Conservation (phyloP, 1,140 invertebrate species). For the Neotoxoptera formosana region DNA sequence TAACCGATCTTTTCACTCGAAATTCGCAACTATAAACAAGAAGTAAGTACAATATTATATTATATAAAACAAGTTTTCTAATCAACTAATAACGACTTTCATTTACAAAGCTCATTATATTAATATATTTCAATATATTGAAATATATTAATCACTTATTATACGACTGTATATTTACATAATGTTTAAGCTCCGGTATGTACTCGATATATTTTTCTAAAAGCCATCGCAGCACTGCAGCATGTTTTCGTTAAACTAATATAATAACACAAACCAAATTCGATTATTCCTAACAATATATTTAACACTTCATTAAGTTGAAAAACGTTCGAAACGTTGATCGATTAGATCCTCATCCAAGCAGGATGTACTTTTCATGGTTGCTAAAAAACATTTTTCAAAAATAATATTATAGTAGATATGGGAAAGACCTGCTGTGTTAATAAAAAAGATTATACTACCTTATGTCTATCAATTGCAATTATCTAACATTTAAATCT, state of each 20-base stretch:
- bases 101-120: not conserved
- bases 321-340: too few species aligned
- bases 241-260: not conserved
- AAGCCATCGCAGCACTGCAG: not conserved
- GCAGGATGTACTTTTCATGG: not conserved
- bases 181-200: not conserved
- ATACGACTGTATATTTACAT: too few species aligned
- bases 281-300: not conserved
- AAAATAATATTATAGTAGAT: not conserved
- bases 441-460: not conserved
- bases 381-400: not conserved
- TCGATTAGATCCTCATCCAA: not conserved
- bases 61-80: not conserved
- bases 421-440: not conserved
- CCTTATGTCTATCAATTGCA: not conserved
- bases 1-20: not conserved
- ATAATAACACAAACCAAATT: not conserved
- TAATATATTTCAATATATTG: not conserved
- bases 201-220: not conserved
- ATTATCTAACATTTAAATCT: not conserved
- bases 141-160: not conserved
- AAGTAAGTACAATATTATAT: not conserved
- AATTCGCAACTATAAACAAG: not conserved
- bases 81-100: not conserved
- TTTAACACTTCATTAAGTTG: not conserved